Percentiles rank a stretch among this genome's conserved stretches.
These are phyloP conservation scores for Macropis europaea DNA, from an alignment of 2,888 invertebrate species.

Conservation along the genomic window DNA sequence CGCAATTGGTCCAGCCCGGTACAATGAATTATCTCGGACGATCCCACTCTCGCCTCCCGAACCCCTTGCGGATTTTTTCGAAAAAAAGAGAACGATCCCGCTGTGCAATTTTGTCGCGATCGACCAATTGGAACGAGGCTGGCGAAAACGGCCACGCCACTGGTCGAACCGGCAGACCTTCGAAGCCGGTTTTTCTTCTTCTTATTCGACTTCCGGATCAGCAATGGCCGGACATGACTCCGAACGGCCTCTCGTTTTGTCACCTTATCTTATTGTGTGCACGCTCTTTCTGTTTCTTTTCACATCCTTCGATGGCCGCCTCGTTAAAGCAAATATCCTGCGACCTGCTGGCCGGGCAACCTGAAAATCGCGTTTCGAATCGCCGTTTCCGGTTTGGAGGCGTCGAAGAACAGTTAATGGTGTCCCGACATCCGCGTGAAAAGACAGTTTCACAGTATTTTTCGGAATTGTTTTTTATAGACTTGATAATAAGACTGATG, in stretches of 20 bases:
- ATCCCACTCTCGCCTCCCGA: slow-evolving; percentile 29
- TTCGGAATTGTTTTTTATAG: too few relatives aligned
- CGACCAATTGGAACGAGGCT: slow-evolving; percentile 61
- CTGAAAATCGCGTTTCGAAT: slow-evolving; percentile 67
- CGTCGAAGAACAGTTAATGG: too few relatives aligned
- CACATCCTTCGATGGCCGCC: slow-evolving; percentile 23
- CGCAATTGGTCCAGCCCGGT: slow-evolving; percentile 63
- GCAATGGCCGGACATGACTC: slow-evolving; percentile 61
- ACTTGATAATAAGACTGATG: too few relatives aligned
- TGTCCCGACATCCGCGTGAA: too few relatives aligned
- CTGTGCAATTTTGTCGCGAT: slow-evolving; percentile 68
- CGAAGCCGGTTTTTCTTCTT: slow-evolving; percentile 46
- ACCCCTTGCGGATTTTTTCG: slow-evolving; percentile 33
- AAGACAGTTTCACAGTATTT: too few relatives aligned
- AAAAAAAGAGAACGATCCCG: slow-evolving; percentile 59
- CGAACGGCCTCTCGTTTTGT: slow-evolving; percentile 36
- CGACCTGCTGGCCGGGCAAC: slow-evolving; percentile 37
- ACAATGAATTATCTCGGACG: slow-evolving; percentile 56
- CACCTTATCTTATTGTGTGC: slow-evolving; percentile 26
- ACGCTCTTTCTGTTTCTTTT: slow-evolving; percentile 28
- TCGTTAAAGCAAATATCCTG: slow-evolving; percentile 74
- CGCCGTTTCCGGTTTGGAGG: slow-evolving; percentile 68
- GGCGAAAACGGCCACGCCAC: slow-evolving; percentile 29
- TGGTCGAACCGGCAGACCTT: slow-evolving; percentile 21
- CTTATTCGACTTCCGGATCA: slow-evolving; percentile 49